These are phyloP conservation scores for Leguminivora glycinivorella DNA, from an alignment of 1,140 invertebrate species.

Conservation along the genomic window DNA sequence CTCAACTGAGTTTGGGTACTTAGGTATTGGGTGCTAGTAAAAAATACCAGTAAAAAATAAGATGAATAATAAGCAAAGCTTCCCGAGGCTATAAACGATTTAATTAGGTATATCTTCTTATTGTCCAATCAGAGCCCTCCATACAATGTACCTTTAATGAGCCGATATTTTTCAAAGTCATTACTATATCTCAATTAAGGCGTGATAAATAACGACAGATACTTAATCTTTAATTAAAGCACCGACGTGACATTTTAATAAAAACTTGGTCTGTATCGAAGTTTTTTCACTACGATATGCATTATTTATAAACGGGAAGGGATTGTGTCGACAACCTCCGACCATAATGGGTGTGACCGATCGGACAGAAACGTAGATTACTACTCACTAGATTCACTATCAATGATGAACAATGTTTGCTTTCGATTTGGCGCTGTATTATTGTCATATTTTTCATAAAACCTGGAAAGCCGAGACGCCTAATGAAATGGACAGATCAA, in stretches of 20 bases:
- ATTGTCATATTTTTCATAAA: no score
- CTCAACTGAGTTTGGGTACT: no score
- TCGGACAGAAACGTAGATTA: not conserved
- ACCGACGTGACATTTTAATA: slow-evolving; percentile 21
- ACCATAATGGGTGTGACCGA: slow-evolving; percentile 49
- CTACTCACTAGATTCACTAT: not conserved
- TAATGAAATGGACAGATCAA: no score
- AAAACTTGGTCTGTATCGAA: slow-evolving; percentile 13
- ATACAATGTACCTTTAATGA: slow-evolving; percentile 9
- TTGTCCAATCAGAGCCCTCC: not conserved
- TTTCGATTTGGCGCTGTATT: no score
- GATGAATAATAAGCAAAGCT: not conserved
- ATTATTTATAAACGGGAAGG: slow-evolving; percentile 34
- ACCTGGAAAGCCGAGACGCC: no score
- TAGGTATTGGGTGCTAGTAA: not conserved
- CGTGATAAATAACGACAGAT: slow-evolving; percentile 24
- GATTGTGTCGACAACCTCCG: slow-evolving; percentile 57
- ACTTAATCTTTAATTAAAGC: slow-evolving; percentile 26
- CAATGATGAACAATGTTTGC: not conserved
- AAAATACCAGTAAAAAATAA: slow-evolving; percentile 37
- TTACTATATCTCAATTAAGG: slow-evolving; percentile 25
- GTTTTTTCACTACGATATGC: slow-evolving; percentile 5
- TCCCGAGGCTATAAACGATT: slow-evolving; percentile 18
- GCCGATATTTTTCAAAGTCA: slow-evolving; percentile 20
- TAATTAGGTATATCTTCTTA: slow-evolving; percentile 16